phyloP scores from a whole-genome alignment of 2,888 invertebrate species.

The Apeira syringaria region DNA sequence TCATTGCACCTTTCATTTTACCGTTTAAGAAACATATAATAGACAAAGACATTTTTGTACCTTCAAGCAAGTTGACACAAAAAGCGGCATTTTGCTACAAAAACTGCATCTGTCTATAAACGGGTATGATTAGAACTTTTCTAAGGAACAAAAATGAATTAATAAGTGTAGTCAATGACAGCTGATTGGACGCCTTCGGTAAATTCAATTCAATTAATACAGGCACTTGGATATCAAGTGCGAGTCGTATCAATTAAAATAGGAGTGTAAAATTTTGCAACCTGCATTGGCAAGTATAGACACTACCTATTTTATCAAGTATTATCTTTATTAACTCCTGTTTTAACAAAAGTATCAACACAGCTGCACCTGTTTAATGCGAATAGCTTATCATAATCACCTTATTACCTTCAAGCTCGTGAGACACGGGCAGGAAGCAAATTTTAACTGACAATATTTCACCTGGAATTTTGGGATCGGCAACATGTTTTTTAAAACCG shows the following conservation, averaged over 20 bases:
- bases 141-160: background rate
- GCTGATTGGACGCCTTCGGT: slow-evolving; percentile 1
- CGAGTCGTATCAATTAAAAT: background rate
- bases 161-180: slow-evolving; percentile 5
- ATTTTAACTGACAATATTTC: too few species aligned
- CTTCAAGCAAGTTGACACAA: slow-evolving; percentile 9
- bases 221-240: background rate
- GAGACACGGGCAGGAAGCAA: too few species aligned
- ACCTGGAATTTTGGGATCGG: too few species aligned
- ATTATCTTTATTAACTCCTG: too few species aligned
- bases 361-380: too few species aligned
- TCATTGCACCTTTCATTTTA: too few species aligned
- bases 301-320: too few species aligned
- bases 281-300: too few species aligned
- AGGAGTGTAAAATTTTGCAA: background rate
- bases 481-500: too few species aligned
- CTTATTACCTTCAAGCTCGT: too few species aligned
- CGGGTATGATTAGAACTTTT: slow-evolving; percentile 24
- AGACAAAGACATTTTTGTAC: slow-evolving; percentile 5
- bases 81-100: slow-evolving; percentile 9
- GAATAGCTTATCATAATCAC: too few species aligned
- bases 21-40: slow-evolving; percentile 17
- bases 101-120: slow-evolving; percentile 29
- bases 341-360: too few species aligned
- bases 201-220: background rate